Evolutionary conservation across 2,113 vertebrate genomes (phyloP), one percentile per base, ranked within the genome.

Genomic region (Stigmatopora argus): DNA sequence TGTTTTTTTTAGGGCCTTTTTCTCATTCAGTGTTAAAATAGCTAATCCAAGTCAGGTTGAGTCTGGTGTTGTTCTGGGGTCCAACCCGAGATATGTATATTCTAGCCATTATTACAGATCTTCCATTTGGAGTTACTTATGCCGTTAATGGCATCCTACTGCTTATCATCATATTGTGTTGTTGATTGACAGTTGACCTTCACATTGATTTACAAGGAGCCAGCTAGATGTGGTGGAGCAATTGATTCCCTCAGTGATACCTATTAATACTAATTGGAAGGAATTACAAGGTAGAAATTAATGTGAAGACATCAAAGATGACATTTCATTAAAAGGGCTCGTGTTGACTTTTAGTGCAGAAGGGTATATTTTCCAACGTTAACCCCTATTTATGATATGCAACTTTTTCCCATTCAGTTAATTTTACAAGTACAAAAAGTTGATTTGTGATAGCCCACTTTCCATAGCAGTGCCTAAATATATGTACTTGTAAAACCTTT

Each of bases 101-200:
- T 76, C 61, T 67, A 78, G 64, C 63, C 72, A 73, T 82, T 83
- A 79, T 84, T 76, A 76, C 80, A 69, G 70, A 75, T 74, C 60
- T 84, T 86, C 81, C 78, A 75, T 82, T 80, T 78, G 70, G 74
- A 74, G 80, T 85, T 75, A 81, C 70, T 72, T 64, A 69, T 73
- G 35, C 26, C 68, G 75, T 74, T 89, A 87, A 88, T 86, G 82
- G 69, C 74, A 73, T 83, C 77, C 70, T 77, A 64, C 67, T 69
- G 66, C 78, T 31, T 86, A 86, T 89, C 84, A 88, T 83, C 85
- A 90, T 88, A 88, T 79, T 75, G 71, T 72, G 78, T 57, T n/a
- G 65, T 71, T 88, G 91, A 92, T 83, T 90, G 90, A 89, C 86
- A 84, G 83, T 84, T 91, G 89, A 91, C 89, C 89, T 91, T 90